Base-by-base conservation (phyloP, 2,797 vertebrate genomes). In the Phoxinus dragarum region DNA sequence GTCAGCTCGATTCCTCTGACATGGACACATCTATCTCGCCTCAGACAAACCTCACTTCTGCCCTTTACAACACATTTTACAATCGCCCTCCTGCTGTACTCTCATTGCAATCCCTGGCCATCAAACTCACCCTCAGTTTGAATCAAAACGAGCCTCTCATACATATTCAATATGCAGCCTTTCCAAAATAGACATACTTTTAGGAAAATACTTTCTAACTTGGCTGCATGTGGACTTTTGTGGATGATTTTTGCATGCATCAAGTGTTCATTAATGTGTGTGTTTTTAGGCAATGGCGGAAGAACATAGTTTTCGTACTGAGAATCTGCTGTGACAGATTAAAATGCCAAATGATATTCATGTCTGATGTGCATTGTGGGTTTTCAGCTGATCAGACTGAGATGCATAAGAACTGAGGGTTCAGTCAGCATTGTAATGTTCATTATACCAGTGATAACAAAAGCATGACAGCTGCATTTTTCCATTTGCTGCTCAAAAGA, bases 71-170 rank as follows among this genome's bases (percentile, higher is more conserved):
- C 93, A 94, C 93, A 92, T 93, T 59, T 59, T 59, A 93, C 80
- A 91, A 92, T 91, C 88, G 90, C 92, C 89, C 72, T 84, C 88
- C 86, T 81, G 79, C 82, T 90, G 88, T 92, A 92, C 90, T 90
- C 89, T 89, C 78, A 77, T 78, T 90, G 89, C 94, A 93, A 93
- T 92, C 93, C 75, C 54, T 80, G 89, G 89, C 93, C 94, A 93
- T 92, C 93, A 90, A 85, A 80, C 90, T 91, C 85, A 66, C 89
- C 86, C 90, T 92, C 89, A 49, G 85, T 86, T 89, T 91, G 93
- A 94, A 94, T 94, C 93, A 93, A 93, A 93, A 90, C 40, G 59
- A 91, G 6, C 91, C 90, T 89, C 89, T 92, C 91, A 92, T 86
- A 91, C 86, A 61, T 67, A 90, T 77, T 85, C 76, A 49, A 84